These are phyloP conservation scores for Athalia rosae DNA, from an alignment of 2,888 invertebrate genomes.

Conservation along the genomic window DNA sequence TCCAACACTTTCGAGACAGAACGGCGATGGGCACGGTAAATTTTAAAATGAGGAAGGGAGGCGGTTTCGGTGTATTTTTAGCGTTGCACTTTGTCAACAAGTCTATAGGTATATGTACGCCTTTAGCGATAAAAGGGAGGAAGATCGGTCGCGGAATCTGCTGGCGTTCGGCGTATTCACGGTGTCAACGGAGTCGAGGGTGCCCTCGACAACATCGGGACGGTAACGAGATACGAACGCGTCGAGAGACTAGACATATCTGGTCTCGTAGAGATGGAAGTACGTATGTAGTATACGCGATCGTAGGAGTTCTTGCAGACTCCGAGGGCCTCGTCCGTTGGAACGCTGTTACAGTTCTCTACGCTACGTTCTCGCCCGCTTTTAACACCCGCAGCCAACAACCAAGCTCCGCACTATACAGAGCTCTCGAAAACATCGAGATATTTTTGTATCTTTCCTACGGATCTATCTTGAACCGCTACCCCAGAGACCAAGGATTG, in stretches of 20 bases:
- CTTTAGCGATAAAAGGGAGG: not conserved
- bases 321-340: constrained; percentile 56
- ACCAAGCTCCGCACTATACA: constrained; percentile 49
- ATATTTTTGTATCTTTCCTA: constrained; percentile 54
- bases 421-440: constrained; percentile 48
- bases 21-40: not conserved
- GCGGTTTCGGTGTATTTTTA: constrained; percentile 7
- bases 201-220: constrained; percentile 42
- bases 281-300: constrained; percentile 18
- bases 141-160: constrained; percentile 13
- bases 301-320: constrained; percentile 63
- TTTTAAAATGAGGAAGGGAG: too few relatives aligned
- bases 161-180: constrained; percentile 32
- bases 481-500: constrained; percentile 9
- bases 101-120: not conserved
- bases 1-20: not conserved
- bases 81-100: not conserved
- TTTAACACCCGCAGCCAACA: constrained; percentile 47
- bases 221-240: constrained; percentile 43
- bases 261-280: constrained; percentile 36
- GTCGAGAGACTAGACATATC: constrained; percentile 48
- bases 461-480: constrained; percentile 14
- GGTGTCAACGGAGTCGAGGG: constrained; percentile 41
- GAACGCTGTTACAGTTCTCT: not conserved
- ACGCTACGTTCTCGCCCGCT: not conserved